phyloP scores from a whole-genome alignment of 2,113 vertebrate species.

The Eudyptes chrysolophus region DNA sequence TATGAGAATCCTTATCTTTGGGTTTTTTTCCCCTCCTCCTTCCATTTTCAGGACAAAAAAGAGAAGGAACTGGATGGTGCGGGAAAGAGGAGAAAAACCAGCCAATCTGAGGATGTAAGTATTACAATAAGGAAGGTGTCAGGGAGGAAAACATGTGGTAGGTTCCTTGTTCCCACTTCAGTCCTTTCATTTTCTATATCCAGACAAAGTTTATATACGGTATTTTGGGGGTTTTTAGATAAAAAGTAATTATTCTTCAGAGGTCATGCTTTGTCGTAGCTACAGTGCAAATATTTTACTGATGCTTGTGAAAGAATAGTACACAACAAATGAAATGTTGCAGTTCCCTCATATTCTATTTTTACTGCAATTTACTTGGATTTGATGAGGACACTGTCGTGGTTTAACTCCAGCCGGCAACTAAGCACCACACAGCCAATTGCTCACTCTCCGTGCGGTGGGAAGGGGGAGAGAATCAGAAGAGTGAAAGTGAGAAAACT shows the following conservation, averaged over 20 bases:
- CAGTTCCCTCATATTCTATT: background rate
- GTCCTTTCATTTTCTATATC: background rate
- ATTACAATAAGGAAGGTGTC: background rate
- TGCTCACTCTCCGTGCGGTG: too few relatives aligned
- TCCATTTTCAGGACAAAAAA: conserved; percentile 88
- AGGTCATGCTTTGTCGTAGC: rapidly evolving
- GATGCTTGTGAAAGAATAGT: background rate
- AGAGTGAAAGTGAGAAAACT: too few relatives aligned
- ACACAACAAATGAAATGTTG: background rate
- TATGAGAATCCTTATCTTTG: background rate
- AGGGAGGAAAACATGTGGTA: background rate
- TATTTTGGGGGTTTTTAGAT: background rate
- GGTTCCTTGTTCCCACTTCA: background rate
- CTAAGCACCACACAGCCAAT: too few relatives aligned
- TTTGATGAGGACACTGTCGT: background rate
- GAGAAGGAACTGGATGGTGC: conserved; percentile 90
- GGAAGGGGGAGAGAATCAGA: too few relatives aligned
- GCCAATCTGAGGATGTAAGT: conserved; percentile 94
- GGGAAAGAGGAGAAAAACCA: conserved; percentile 94
- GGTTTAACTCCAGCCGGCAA: too few relatives aligned
- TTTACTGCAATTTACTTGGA: background rate
- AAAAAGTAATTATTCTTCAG: background rate
- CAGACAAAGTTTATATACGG: background rate
- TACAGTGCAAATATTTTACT: background rate
- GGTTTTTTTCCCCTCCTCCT: background rate